Evolutionary conservation across 2,797 vertebrate species (phyloP), one percentile per base, ranked within the genome.

Genomic region (Clarias pachynema): DNA sequence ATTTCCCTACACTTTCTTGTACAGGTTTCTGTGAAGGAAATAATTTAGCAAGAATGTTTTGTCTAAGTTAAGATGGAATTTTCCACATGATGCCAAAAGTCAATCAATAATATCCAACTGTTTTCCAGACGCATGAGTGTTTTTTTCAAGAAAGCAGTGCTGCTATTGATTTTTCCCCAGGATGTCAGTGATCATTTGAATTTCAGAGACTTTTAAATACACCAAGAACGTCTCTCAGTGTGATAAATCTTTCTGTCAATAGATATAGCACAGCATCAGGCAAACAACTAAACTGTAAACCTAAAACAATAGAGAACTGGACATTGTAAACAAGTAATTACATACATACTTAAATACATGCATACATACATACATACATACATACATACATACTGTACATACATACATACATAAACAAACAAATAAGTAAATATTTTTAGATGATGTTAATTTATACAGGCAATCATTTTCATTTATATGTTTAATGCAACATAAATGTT

Each of bases 121-220:
- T 70, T 82, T 69, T 31, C 14, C 49, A 69, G 80, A 9, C 20
- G 22, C 44, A 37, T 70, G 49, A 34, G 53, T n/a, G 8, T 37
- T 37, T 37, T 37, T 40, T 86, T 83, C 65, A 82, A 72, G 56
- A 70, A 81, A 53, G 65, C 81, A 86, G 63, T 53, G 74, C 68
- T n/a, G 70, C 68, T 85, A 86, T 87, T 86, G 86, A 89, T 89
- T 79, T 80, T 74, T 85, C 87, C 86, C 86, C 75, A 62, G 83
- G 81, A 80, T 87, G 82, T 62, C 60, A 5, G 74, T 53, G 53
- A 86, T 86, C 69, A 83, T 84, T 86, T 79, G 22, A 88, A 72
- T 81, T 88, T 88, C 81, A 63, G 73, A 86, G 82, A 57, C 77
- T 65, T 78, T 77, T 84, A 83, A 88, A 70, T 81, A 69, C 84